Evolutionary conservation across 2,888 invertebrate genomes (phyloP).

Genomic region (Drosophila tripunctata): DNA sequence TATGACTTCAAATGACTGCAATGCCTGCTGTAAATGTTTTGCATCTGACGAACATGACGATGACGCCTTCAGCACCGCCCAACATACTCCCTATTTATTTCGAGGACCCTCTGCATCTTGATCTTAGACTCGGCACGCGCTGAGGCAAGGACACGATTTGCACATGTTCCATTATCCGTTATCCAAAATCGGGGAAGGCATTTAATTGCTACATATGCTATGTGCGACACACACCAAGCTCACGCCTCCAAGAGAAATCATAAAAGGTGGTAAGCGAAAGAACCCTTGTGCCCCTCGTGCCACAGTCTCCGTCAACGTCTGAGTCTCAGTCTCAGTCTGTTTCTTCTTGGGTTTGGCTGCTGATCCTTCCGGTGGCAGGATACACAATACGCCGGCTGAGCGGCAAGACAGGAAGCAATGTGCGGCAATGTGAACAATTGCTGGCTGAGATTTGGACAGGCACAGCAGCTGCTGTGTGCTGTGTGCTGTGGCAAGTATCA

Average conservation of each 20-base stretch:
- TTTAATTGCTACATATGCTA: conserved; percentile 83
- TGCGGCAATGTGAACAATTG: conserved; percentile 77
- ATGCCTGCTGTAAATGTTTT: conserved; percentile 43
- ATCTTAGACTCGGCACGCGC: conserved; percentile 50
- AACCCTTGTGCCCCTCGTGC: conserved; percentile 36
- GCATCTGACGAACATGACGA: conserved; percentile 59
- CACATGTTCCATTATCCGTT: conserved; percentile 80
- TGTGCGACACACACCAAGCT: conserved; percentile 74
- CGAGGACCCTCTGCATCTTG: conserved; percentile 3
- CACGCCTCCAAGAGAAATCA: conserved; percentile 60
- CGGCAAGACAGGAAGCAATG: conserved; percentile 83
- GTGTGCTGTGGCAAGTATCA: conserved; percentile 28
- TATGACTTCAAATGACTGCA: conserved; percentile 42
- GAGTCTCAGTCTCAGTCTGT: not conserved
- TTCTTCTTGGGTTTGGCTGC: conserved; percentile 26
- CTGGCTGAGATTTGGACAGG: conserved; percentile 56
- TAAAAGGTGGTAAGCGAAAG: conserved; percentile 25
- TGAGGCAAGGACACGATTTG: conserved; percentile 54
- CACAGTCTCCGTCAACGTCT: not conserved
- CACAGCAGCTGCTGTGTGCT: conserved; percentile 67
- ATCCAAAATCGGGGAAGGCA: conserved; percentile 29
- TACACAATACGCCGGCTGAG: conserved; percentile 56
- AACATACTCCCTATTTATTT: not conserved
- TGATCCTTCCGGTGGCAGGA: conserved; percentile 81
- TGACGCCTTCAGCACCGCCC: conserved; percentile 25